A percentile compares a stretch with the other conserved stretches of the same genome.
phyloP scores from a whole-genome alignment of 2,113 vertebrate genomes.

The Aspiorhynchus laticeps region DNA sequence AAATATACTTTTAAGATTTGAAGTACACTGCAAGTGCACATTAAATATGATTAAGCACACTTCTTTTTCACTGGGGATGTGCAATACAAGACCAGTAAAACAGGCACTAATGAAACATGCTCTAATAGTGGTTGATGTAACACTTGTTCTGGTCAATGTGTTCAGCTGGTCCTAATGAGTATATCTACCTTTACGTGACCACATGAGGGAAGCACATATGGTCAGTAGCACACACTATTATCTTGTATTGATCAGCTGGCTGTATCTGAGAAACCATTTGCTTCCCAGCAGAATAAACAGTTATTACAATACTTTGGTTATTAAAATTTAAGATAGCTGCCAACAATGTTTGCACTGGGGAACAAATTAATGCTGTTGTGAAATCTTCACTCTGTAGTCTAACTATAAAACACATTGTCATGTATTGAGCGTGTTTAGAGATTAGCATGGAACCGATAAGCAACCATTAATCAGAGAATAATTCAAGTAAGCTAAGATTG shows the following conservation, averaged over 20 bases:
- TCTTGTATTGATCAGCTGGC: not conserved
- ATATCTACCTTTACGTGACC: not conserved
- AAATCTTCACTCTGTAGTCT: not conserved
- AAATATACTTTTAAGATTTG: no score
- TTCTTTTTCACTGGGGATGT: not conserved
- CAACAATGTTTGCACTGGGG: not conserved
- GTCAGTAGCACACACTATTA: no score
- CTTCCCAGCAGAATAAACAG: not conserved
- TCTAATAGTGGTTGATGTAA: not conserved
- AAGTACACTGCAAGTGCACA: no score
- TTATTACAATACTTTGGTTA: not conserved
- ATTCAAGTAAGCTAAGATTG: not conserved
- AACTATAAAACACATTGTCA: slow-evolving; percentile 14
- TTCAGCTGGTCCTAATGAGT: not conserved
- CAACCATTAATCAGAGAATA: not conserved
- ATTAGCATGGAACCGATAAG: not conserved
- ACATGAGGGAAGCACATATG: not conserved
- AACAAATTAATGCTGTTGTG: not conserved
- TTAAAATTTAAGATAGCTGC: not conserved
- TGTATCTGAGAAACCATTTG: not conserved
- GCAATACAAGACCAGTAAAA: not conserved
- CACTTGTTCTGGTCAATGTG: not conserved
- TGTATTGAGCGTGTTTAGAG: not conserved
- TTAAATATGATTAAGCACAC: no score
- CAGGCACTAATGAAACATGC: not conserved